Conservation (phyloP, 2,113 vertebrate species). For the Gopherus flavomarginatus region DNA sequence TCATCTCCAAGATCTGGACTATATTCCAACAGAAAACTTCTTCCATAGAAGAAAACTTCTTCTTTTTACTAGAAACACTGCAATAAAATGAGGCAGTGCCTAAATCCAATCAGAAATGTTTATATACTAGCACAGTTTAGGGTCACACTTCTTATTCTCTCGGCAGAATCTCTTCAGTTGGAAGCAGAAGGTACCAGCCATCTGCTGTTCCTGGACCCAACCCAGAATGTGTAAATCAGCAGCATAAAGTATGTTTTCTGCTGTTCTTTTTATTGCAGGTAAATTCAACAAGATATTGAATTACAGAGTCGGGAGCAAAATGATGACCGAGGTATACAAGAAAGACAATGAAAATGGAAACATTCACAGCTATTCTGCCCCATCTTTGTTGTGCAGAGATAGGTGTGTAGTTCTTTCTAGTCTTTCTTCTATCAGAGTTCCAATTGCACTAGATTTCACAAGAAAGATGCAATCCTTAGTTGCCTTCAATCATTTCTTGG, state of each 20-base stretch:
- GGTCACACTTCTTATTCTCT: not conserved
- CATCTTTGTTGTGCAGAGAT: not conserved
- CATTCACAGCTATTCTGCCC: not conserved
- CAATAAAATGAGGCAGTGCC: not conserved
- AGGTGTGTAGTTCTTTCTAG: not conserved
- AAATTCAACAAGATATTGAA: not conserved
- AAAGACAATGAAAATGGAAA: not conserved
- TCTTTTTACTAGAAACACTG: not conserved
- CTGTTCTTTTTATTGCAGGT: not conserved
- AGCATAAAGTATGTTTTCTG: not conserved
- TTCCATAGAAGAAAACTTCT: not conserved
- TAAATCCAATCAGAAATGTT: not conserved
- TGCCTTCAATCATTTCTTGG: not conserved
- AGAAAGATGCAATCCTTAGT: not conserved
- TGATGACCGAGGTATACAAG: not conserved
- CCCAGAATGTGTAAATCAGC: not conserved
- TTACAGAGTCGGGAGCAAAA: not conserved
- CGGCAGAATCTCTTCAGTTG: not conserved
- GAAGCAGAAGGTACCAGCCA: not conserved
- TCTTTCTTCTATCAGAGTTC: not conserved
- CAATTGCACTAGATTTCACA: not conserved
- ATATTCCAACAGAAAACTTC: not conserved
- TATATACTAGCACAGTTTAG: accelerated
- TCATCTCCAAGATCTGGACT: not conserved
- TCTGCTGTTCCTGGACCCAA: not conserved